Conservation (phyloP, 2,113 vertebrate genomes). For the Chaetura pelagica region DNA sequence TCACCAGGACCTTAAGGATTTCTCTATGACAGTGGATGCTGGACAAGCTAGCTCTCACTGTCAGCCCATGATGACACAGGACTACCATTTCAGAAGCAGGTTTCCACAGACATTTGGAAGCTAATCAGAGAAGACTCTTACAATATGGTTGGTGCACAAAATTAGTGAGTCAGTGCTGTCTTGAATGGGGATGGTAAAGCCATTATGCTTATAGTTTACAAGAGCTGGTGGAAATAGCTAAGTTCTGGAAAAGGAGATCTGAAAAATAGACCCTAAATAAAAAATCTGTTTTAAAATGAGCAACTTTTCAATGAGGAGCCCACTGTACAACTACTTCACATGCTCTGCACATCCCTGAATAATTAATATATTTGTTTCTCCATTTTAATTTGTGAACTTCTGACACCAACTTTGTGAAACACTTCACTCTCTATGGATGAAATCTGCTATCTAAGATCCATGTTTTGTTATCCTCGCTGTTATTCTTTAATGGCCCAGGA, state of each 20-base stretch:
- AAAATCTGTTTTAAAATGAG: neutral
- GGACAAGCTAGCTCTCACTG: neutral
- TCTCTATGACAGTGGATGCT: fast-evolving
- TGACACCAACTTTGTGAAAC: neutral
- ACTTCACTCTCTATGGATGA: neutral
- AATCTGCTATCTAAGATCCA: neutral
- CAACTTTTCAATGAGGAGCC: neutral
- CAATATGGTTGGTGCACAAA: neutral
- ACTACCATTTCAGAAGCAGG: neutral
- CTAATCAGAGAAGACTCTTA: neutral
- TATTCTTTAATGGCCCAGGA: neutral
- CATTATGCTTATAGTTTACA: neutral
- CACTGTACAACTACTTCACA: neutral
- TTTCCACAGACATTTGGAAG: neutral
- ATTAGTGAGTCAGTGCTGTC: neutral
- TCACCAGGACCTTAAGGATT: neutral
- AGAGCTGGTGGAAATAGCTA: neutral
- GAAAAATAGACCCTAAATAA: neutral
- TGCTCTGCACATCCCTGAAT: neutral
- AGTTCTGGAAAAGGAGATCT: neutral
- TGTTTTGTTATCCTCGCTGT: neutral
- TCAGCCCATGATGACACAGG: neutral
- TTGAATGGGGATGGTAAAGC: neutral
- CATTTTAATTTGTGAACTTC: neutral
- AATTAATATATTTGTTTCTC: neutral